These are phyloP conservation scores for Napeogenes sylphis DNA, from an alignment of 2,888 invertebrate species.

Conservation along the genomic window DNA sequence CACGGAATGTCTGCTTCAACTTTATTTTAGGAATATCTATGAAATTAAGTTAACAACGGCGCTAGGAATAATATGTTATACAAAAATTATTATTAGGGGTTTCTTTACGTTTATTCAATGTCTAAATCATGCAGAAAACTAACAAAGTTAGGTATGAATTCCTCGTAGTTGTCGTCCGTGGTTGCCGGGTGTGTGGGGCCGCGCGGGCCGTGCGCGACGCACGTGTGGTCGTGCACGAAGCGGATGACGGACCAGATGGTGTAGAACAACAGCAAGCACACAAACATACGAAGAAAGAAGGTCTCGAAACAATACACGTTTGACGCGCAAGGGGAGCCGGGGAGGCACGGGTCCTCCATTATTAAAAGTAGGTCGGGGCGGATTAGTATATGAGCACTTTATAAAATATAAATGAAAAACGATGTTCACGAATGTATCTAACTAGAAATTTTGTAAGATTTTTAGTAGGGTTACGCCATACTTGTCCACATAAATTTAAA, in stretches of 20 bases:
- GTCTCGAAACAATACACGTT: conserved; percentile 34
- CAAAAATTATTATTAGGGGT: too few species aligned
- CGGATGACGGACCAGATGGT: conserved; percentile 37
- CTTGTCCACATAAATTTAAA: neutral
- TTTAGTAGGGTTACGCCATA: neutral
- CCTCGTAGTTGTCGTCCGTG: conserved; percentile 7
- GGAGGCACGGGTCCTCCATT: neutral
- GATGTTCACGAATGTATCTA: conserved; percentile 45
- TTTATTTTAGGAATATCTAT: too few species aligned
- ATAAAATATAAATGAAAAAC: conserved; percentile 53
- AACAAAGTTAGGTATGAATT: conserved; percentile 7
- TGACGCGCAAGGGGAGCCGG: neutral
- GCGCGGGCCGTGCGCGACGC: conserved; percentile 14
- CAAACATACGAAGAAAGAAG: conserved; percentile 42
- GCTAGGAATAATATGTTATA: too few species aligned
- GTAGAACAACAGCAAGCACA: conserved; percentile 46
- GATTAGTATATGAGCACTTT: conserved; percentile 50
- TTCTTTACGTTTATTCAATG: neutral
- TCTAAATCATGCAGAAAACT: neutral
- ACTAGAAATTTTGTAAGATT: conserved; percentile 24
- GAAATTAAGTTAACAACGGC: too few species aligned
- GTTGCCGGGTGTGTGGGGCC: conserved; percentile 9
- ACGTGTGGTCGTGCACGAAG: conserved; percentile 33
- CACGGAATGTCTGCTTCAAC: conserved; percentile 9
- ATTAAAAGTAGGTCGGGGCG: conserved; percentile 31